Evolutionary conservation across 2,888 invertebrate genomes (phyloP).

Genomic region (Cepaea hortensis): DNA sequence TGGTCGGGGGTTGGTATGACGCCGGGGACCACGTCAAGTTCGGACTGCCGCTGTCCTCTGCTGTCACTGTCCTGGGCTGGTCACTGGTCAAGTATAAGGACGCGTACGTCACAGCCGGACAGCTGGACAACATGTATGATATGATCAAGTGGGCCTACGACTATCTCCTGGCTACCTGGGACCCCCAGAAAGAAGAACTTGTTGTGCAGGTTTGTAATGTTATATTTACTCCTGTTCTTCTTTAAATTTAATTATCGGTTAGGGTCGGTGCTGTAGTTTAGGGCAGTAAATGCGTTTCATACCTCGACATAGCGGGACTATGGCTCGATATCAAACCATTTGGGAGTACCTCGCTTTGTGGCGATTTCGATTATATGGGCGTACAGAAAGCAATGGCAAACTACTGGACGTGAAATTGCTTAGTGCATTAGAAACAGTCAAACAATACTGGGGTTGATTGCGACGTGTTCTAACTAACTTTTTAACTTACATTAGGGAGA

Average conservation of each 20-base stretch:
- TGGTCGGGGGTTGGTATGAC: slow-evolving; percentile 50
- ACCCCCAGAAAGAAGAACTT: slow-evolving; percentile 35
- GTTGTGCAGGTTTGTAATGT: slow-evolving; percentile 40
- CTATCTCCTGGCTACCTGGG: slow-evolving; percentile 78
- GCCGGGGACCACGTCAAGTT: slow-evolving; percentile 64
- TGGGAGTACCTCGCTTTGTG: too few species aligned
- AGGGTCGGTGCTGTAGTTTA: not conserved
- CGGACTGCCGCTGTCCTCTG: slow-evolving; percentile 58
- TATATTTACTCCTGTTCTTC: not conserved
- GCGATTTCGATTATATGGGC: too few species aligned
- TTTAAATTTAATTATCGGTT: not conserved
- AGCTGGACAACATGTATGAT: slow-evolving; percentile 61
- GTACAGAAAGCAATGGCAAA: too few species aligned
- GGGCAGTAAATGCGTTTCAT: not conserved
- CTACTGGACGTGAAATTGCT: too few species aligned
- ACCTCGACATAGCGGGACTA: too few species aligned
- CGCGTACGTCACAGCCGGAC: slow-evolving; percentile 55
- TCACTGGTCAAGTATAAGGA: slow-evolving; percentile 57
- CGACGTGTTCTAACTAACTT: too few species aligned
- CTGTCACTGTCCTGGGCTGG: slow-evolving; percentile 57
- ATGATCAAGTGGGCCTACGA: slow-evolving; percentile 80
- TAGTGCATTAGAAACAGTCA: too few species aligned
- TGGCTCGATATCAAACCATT: too few species aligned
- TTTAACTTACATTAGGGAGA: too few species aligned
- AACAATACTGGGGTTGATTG: too few species aligned